Percentiles rank a stretch among this genome's conserved stretches.
Evolutionary conservation across 2,797 vertebrate species (phyloP).

Genomic region (Chiloscyllium punctatum): DNA sequence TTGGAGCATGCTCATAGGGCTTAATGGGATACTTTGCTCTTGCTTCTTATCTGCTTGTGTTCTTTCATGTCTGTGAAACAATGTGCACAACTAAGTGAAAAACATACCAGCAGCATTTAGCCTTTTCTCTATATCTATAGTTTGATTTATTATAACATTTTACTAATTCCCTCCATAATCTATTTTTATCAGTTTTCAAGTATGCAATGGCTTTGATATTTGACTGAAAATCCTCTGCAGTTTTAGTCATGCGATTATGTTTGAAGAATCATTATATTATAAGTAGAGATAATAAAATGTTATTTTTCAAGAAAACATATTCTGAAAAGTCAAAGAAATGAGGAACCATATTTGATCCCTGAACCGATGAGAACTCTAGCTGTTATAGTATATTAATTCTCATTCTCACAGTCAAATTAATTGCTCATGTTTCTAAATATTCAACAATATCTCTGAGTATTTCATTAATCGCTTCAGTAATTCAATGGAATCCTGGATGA

Average conservation of each 20-base stretch:
- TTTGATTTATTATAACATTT: not conserved
- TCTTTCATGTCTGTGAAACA: not conserved
- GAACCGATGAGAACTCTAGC: not conserved
- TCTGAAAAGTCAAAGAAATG: not conserved
- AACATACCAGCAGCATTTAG: not conserved
- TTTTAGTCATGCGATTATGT: not conserved
- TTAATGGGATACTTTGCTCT: too few species aligned
- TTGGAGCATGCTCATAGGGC: not conserved
- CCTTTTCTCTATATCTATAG: not conserved
- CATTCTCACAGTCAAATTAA: not conserved
- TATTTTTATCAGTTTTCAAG: not conserved
- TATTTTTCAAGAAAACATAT: not conserved
- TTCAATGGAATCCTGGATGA: not conserved
- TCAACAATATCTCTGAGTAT: not conserved
- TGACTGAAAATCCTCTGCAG: not conserved
- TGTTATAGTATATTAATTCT: not conserved
- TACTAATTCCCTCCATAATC: not conserved
- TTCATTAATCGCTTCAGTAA: slow-evolving; percentile 24
- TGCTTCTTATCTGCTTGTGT: too few species aligned
- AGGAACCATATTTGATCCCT: not conserved
- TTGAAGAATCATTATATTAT: not conserved
- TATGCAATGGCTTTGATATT: not conserved
- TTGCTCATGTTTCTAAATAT: not conserved
- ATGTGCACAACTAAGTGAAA: not conserved
- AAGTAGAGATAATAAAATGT: not conserved